A percentile compares a stretch with the other conserved stretches of the same genome.
Conservation (phyloP, 2,797 vertebrate genomes). For the Ctenopoma multispine region DNA sequence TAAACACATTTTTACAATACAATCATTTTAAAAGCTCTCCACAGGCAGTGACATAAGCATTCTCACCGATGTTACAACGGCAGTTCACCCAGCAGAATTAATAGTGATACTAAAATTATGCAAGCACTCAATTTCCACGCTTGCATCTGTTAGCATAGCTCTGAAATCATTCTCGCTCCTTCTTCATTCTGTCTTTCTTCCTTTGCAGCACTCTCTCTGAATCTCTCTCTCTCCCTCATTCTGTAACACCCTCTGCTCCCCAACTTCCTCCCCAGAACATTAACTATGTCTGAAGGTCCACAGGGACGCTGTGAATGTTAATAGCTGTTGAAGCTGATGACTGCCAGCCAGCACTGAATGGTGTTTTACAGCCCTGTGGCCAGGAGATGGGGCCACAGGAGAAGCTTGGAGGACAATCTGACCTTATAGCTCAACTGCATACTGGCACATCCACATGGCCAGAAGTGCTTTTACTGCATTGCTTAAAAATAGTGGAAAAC, state of each 20-base stretch:
- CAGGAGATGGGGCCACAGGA: constrained; percentile 84
- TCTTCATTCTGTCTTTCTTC: constrained; percentile 32
- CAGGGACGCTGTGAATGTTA: constrained; percentile 46
- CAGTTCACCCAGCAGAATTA: constrained; percentile 59
- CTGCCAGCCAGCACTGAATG: constrained; percentile 11
- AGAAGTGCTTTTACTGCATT: constrained; percentile 17
- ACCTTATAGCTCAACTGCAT: constrained; percentile 53
- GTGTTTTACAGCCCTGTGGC: constrained; percentile 67
- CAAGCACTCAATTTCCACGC: constrained; percentile 52
- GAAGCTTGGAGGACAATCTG: constrained; percentile 71
- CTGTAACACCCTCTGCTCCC: constrained; percentile 27
- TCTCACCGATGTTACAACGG: constrained; percentile 49
- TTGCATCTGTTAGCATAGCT: constrained; percentile 37
- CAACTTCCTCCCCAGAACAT: constrained; percentile 43
- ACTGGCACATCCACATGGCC: neutral
- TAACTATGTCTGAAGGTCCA: constrained; percentile 54
- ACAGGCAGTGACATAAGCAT: constrained; percentile 43
- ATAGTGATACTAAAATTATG: constrained; percentile 59
- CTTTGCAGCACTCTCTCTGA: constrained; percentile 27
- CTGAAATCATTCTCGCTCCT: constrained; percentile 41
- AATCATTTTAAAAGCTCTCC: constrained; percentile 59
- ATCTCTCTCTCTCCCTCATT: constrained; percentile 20
- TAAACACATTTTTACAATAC: constrained; percentile 54
- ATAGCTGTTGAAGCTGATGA: constrained; percentile 39
- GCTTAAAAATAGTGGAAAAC: constrained; percentile 32